Evolutionary conservation across 2,888 invertebrate genomes (phyloP), one percentile per base, ranked within the genome.

Genomic region (Luffia ferchaultella): DNA sequence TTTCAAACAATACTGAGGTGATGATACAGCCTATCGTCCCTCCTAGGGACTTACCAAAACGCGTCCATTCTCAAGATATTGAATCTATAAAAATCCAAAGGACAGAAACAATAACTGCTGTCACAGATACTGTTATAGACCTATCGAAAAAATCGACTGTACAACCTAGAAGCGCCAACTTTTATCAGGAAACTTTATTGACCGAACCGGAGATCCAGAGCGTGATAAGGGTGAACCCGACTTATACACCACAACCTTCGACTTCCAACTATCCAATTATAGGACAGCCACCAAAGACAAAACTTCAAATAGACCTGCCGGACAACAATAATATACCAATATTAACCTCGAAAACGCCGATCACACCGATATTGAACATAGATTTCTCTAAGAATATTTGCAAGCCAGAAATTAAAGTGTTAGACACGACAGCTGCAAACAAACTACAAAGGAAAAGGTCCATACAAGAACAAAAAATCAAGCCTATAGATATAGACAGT

Each of bases 181-280:
- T 83, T 58, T 83, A 83, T 63, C 77, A 80, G 58, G 83, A 83
- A 56, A 82, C 82, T 0, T 60, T 79, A 19, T 45, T 62, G 0
- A 55, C 63, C 1, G 77, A 77, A 0, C 76, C 73, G 2, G 59
- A 64, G 0, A 68, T 63, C 41, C 67, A 62, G 49, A 77, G 77
- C 51, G 83, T 83, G 7, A 83, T 83, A 1, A 74, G 67, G 43
- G 54, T 70, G 0, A 83, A 83, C 41, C 83, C 82, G 0, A 72
- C 70, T 0, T 83, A 83, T 53, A 72, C 68, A n/a, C 71, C 80
- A 0, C 80, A 79, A 48, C 83, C 83, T 0, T 82, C 82, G 0
- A 83, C 83, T 0, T 68, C 68, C 0, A 76, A 68, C 53, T 76
- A 67, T 60, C 64, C 67, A 1, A 19, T 2, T n/a, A 46, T 17